phyloP scores from a whole-genome alignment of 2,113 vertebrate species.

The Penelope pileata region DNA sequence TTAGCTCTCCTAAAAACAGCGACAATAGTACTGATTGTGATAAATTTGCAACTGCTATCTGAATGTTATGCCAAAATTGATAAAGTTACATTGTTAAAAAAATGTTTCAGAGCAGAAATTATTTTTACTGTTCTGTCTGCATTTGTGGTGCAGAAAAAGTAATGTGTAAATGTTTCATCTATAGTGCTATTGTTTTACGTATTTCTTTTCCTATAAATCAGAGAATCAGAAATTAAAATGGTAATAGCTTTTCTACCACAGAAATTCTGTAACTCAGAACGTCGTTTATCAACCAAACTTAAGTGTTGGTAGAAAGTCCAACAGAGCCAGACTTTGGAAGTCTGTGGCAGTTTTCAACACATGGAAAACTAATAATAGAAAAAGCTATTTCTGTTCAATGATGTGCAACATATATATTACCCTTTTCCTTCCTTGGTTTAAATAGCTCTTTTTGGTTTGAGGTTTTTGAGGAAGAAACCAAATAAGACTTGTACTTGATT shows the following conservation, averaged over 20 bases:
- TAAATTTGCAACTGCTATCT: not conserved
- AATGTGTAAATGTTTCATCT: not conserved
- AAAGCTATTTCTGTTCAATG: conserved; percentile 63
- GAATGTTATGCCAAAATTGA: not conserved
- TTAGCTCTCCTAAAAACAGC: not conserved
- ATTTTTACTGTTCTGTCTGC: not conserved
- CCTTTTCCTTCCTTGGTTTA: conserved; percentile 71
- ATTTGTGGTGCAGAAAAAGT: not conserved
- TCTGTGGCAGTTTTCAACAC: conserved; percentile 51
- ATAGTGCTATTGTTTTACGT: not conserved
- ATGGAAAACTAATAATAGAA: conserved; percentile 70
- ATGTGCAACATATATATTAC: conserved; percentile 64
- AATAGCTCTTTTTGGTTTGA: conserved; percentile 71
- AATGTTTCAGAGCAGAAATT: not conserved
- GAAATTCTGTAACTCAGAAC: conserved; percentile 4
- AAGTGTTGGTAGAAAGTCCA: not conserved
- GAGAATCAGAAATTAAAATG: not conserved
- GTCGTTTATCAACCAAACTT: not conserved
- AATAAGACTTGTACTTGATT: conserved; percentile 71
- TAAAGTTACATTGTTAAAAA: not conserved
- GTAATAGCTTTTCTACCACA: not conserved
- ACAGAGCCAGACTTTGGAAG: conserved; percentile 37
- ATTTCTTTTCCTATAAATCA: not conserved
- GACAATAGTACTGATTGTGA: not conserved
- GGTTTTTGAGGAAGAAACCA: conserved; percentile 72